phyloP scores from a whole-genome alignment of 2,888 invertebrate genomes.

The Malthinus flaveolus region DNA sequence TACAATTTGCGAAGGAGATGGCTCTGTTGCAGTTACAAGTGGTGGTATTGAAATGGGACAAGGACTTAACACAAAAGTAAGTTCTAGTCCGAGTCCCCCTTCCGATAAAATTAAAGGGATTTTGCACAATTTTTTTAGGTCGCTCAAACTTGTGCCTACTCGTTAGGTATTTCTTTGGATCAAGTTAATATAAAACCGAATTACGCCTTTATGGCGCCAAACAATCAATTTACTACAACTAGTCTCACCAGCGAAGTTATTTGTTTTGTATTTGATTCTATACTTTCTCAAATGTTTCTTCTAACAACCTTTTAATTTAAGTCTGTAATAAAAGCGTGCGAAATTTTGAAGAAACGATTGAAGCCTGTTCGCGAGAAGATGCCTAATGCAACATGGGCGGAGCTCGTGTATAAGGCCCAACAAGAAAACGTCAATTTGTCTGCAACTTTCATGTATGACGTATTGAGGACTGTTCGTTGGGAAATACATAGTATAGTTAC shows the following conservation, averaged over 20 bases:
- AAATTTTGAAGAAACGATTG: conserved; percentile 62
- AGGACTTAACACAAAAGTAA: conserved; percentile 77
- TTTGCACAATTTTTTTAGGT: conserved; percentile 57
- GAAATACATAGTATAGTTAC: too few species aligned
- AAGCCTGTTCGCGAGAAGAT: conserved; percentile 62
- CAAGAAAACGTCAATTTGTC: conserved; percentile 61
- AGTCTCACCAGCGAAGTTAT: conserved; percentile 73
- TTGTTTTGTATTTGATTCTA: conserved; percentile 56
- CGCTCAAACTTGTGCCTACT: conserved; percentile 74
- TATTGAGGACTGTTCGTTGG: too few species aligned
- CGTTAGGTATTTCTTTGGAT: conserved; percentile 69
- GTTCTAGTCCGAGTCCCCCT: neutral
- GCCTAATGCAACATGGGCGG: conserved; percentile 59
- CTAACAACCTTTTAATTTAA: too few species aligned
- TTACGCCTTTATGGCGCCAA: conserved; percentile 68
- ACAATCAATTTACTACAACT: conserved; percentile 70
- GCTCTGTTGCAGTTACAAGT: conserved; percentile 70
- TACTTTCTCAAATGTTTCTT: too few species aligned
- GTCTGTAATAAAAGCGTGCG: conserved; percentile 61
- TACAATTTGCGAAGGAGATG: conserved; percentile 73
- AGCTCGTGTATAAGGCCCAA: conserved; percentile 60
- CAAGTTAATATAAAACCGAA: conserved; percentile 68
- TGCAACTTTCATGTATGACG: conserved; percentile 60
- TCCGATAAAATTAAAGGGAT: neutral
- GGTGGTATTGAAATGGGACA: conserved; percentile 81